Percentiles rank a stretch among this genome's conserved stretches.
Evolutionary conservation across 2,113 vertebrate species (phyloP).

Genomic region (Psilopogon haemacephalus): DNA sequence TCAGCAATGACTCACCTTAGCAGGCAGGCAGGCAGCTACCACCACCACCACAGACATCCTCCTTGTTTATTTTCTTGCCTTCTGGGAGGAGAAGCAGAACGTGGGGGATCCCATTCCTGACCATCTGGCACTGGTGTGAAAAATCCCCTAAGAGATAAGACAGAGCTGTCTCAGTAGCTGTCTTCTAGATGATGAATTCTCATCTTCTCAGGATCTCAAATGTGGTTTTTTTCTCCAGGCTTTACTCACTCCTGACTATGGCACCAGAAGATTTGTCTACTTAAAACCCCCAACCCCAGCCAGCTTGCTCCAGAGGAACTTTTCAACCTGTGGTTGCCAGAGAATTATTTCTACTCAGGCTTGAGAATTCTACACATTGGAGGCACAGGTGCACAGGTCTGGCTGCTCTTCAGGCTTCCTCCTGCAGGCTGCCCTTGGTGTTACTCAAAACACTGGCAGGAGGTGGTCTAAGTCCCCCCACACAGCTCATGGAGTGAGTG

Average conservation of each 20-base stretch:
- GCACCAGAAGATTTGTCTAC: neutral
- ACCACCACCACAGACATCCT: neutral
- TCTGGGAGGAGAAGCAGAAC: conserved; percentile 7
- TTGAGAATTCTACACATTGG: neutral
- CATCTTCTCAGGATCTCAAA: neutral
- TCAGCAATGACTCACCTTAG: conserved; percentile 35
- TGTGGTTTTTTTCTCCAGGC: neutral
- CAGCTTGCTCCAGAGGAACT: neutral
- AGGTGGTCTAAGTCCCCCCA: neutral
- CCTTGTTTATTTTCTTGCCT: conserved; percentile 36
- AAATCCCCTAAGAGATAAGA: neutral
- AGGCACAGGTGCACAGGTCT: rapidly evolving
- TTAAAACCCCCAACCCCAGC: neutral
- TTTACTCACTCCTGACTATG: neutral
- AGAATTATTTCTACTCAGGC: neutral
- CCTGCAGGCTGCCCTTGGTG: neutral
- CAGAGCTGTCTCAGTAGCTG: neutral
- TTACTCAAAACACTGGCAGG: rapidly evolving
- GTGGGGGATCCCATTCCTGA: conserved; percentile 35
- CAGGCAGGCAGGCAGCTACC: neutral
- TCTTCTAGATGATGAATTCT: neutral
- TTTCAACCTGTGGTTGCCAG: neutral
- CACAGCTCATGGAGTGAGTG: neutral
- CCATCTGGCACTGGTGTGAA: conserved; percentile 55
- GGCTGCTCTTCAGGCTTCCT: rapidly evolving